Conservation (phyloP, 2,888 invertebrate genomes). For the Lucinisca nassula region DNA sequence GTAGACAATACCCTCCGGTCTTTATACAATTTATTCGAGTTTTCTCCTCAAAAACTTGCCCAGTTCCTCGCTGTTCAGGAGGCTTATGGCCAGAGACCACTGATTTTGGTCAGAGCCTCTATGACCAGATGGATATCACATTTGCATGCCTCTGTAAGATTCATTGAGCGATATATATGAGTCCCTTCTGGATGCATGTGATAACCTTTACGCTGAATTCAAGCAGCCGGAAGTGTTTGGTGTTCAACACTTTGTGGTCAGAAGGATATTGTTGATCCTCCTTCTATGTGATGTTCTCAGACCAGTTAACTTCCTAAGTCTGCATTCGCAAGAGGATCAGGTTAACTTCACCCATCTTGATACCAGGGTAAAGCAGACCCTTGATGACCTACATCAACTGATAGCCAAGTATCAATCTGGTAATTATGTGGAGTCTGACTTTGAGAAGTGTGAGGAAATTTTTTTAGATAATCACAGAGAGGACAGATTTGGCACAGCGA, state of each 20-base stretch:
- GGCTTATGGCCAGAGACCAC: slow-evolving; percentile 40
- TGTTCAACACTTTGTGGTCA: background rate
- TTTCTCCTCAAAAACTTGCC: slow-evolving; percentile 29
- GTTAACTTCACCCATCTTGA: slow-evolving; percentile 30
- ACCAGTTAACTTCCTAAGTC: slow-evolving; percentile 16
- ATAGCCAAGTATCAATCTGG: too few species aligned
- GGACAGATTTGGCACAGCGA: too few species aligned
- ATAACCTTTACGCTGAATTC: background rate
- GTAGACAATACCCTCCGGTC: slow-evolving; percentile 37
- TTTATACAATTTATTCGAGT: slow-evolving; percentile 50
- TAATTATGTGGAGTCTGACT: too few species aligned
- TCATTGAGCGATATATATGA: slow-evolving; percentile 36
- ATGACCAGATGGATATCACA: slow-evolving; percentile 47
- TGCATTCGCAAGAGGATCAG: slow-evolving; percentile 21
- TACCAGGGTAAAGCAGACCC: slow-evolving; percentile 8
- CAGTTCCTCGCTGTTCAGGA: slow-evolving; percentile 37
- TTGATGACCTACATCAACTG: slow-evolving; percentile 21
- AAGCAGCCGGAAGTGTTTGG: slow-evolving; percentile 23
- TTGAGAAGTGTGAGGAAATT: too few species aligned
- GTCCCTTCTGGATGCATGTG: slow-evolving; percentile 30
- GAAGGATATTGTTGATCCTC: slow-evolving; percentile 18
- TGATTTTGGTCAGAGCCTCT: slow-evolving; percentile 41
- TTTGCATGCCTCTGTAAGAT: slow-evolving; percentile 26
- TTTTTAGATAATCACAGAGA: too few species aligned
- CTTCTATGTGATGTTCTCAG: slow-evolving; percentile 9